Evolutionary conservation across 2,113 vertebrate genomes (phyloP), one percentile per base, ranked within the genome.

Genomic region (Tyto alba): DNA sequence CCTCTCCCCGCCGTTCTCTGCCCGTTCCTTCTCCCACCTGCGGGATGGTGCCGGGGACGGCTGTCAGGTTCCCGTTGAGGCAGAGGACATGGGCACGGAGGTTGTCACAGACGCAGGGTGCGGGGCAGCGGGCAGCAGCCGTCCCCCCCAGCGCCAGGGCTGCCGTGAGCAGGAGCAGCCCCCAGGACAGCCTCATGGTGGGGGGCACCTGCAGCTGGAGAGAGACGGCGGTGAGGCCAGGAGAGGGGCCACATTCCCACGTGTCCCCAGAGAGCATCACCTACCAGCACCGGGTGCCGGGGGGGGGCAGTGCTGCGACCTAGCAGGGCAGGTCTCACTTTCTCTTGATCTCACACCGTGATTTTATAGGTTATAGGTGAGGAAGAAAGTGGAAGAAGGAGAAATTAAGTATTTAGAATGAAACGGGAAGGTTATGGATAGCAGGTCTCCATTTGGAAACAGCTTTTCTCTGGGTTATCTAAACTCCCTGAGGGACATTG

Each of bases 81-180:
- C 99, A 99, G 89, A 97, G 90, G 22, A 99, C 98, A 0, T 98
- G 98, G 64, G 98, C 90, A 41, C 93, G 98, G 96, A 99, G 98
- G 95, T 98, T 99, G 97, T 99, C 98, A 0, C 99, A 99, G 53
- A 99, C 2, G 5, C 99, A 99, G 57, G 97, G 90, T 52, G 85
- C 66, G 2, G 99, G 99, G 86, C 99, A 99, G 92, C 94, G 98
- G 32, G 97, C 73, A 0, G 98, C 59, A 8, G 85, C 66, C 0
- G 0, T 3, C 0, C 1, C 38, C 48, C 34, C 17, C 10, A 66
- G 57, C 1, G 20, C 71, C 23, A 89, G 47, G 25, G 79, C 76
- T 0, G 2, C 69, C 2, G 8, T 0, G 2, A 93, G 56, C 74
- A 95, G 68, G 59, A 94, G 63, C 15, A 96, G 25, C 10, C 85